Conservation (phyloP, 2,888 invertebrate species). For the Perdita meconis region DNA sequence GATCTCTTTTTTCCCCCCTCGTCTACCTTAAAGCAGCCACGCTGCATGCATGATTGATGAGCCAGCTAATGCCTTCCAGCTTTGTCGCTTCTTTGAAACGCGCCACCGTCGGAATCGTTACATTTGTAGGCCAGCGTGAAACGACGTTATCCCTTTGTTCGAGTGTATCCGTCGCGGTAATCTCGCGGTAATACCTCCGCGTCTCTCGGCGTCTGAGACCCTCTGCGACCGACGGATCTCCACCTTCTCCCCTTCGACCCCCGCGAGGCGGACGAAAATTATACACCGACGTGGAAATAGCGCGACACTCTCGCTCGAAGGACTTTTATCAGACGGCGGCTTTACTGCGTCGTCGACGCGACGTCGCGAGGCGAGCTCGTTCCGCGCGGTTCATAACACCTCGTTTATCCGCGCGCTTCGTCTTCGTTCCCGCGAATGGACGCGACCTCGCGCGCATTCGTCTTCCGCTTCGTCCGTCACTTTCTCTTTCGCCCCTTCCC, state of each 20-base stretch:
- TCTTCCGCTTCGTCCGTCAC: background rate
- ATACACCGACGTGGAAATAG: background rate
- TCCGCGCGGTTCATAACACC: background rate
- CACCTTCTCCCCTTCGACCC: background rate
- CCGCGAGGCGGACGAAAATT: background rate
- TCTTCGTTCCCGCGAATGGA: background rate
- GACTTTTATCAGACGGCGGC: no score
- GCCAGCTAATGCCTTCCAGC: conserved; percentile 29
- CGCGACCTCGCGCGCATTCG: no score
- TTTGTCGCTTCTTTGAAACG: conserved; percentile 35
- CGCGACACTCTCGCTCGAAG: no score
- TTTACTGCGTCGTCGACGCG: no score
- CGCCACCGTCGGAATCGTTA: conserved; percentile 32
- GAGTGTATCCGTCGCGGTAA: conserved; percentile 9
- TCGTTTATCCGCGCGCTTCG: background rate
- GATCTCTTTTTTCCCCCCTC: background rate
- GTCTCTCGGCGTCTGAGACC: background rate
- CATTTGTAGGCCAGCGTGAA: conserved; percentile 39
- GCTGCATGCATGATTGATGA: conserved; percentile 49
- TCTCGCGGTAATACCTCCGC: background rate
- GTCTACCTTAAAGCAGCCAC: conserved; percentile 10
- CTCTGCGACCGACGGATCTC: background rate
- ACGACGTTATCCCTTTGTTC: conserved; percentile 37
- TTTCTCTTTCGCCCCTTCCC: background rate
- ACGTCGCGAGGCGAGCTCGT: background rate